Evolutionary conservation across 2,113 vertebrate species (phyloP), one percentile per base, ranked within the genome.

Genomic region (Ondatra zibethicus): DNA sequence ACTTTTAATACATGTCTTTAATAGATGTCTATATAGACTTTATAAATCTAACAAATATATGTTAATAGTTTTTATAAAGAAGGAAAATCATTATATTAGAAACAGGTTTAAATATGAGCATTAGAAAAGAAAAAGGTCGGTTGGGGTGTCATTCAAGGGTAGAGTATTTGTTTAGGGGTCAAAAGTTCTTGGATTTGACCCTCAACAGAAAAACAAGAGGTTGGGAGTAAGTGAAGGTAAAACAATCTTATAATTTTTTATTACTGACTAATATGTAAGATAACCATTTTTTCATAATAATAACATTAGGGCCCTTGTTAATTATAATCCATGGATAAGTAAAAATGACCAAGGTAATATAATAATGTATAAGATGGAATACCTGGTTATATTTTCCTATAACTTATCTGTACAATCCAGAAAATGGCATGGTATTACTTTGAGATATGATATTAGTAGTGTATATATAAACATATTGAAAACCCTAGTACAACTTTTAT

Each of bases 231-330:
- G 72, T 73, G 19, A 50, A 91, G 36, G 45, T 36, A 52, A 93
- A 91, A 87, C 85, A 95, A 91, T 91, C 27, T 88, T 91, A 14
- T 47, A 17, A n/a, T n/a, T 81, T 78, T 85, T 78, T 66, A 85
- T 61, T 70, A 5, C 25, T 94, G 82, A 76, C 21, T 88, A 84
- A 45, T 45, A 45, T 45, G 45, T 5, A 23, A 78, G 50, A 29
- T 55, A 87, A n/a, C 7, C 42, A 4, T 29, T 73, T 96, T 50
- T 91, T 96, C n/a, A 84, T 77, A 96, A 63, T 65, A 77, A 84
- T 68, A 81, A 2, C 3, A 91, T 73, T 52, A 84, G 85, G 42
- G 33, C 76, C 55, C 65, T 77, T 84, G 52, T n/a, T 88, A n/a
- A 61, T 58, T 90, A 89, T 65, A 91, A 4, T 25, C 76, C 72